These are phyloP conservation scores for Odontocerum albicorne DNA, from an alignment of 2,888 invertebrate species.

Conservation along the genomic window DNA sequence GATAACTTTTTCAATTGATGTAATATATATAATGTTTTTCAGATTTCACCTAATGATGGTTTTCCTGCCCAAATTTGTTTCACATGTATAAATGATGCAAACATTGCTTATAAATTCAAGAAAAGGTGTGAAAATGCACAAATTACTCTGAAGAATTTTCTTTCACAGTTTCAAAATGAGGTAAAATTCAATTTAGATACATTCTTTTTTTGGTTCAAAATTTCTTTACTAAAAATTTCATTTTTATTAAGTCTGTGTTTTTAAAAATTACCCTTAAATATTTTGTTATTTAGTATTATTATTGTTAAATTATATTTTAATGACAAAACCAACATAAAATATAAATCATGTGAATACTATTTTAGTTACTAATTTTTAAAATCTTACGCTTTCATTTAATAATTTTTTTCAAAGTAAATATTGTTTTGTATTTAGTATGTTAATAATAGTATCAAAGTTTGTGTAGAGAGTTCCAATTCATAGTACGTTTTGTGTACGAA, in stretches of 20 bases:
- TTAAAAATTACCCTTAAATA: neutral
- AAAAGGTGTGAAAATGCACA: constrained; percentile 29
- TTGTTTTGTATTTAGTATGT: too few species aligned
- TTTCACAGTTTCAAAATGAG: neutral
- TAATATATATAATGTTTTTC: constrained; percentile 5
- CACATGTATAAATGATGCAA: constrained; percentile 20
- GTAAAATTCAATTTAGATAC: neutral
- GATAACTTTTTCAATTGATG: neutral
- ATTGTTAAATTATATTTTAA: neutral
- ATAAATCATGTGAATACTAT: neutral
- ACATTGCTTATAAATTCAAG: constrained; percentile 26
- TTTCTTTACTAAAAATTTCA: too few species aligned
- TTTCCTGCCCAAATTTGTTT: constrained; percentile 22
- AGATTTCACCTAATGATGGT: constrained; percentile 24
- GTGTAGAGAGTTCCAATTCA: too few species aligned
- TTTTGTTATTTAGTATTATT: neutral
- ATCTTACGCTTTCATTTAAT: too few species aligned
- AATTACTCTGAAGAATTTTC: neutral
- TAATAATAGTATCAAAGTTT: too few species aligned
- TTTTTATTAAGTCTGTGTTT: neutral
- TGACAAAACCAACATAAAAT: neutral
- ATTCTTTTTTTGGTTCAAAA: neutral
- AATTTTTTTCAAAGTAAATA: too few species aligned
- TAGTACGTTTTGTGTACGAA: too few species aligned
- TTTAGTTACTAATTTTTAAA: too few species aligned